Conservation (phyloP, 2,888 invertebrate genomes). For the Hirtodrosophila confusa region DNA sequence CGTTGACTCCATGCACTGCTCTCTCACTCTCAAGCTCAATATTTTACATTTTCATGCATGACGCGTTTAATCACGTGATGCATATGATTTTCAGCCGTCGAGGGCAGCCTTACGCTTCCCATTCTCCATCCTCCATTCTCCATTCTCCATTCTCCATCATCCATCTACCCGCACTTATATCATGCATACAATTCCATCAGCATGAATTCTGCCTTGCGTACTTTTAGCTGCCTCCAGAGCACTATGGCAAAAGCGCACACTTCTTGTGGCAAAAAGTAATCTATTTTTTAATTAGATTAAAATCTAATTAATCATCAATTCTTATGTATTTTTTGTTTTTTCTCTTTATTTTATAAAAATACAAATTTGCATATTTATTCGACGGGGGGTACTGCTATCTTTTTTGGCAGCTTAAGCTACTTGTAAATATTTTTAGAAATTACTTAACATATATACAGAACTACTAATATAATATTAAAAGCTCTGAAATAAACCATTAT, state of each 20-base stretch:
- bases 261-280: not conserved
- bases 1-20: slow-evolving; percentile 41
- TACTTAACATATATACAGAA: too few relatives aligned
- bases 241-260: not conserved
- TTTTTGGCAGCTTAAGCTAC: too few relatives aligned
- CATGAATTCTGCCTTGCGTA: slow-evolving; percentile 80
- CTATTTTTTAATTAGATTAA: too few relatives aligned
- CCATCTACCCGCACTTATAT: slow-evolving; percentile 28
- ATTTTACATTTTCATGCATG: slow-evolving; percentile 82
- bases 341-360: too few relatives aligned
- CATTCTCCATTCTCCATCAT: slow-evolving; percentile 4
- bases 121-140: slow-evolving; percentile 9
- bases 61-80: slow-evolving; percentile 82
- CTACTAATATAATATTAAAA: too few relatives aligned
- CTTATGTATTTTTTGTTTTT: too few relatives aligned
- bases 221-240: slow-evolving; percentile 43
- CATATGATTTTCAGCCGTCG: slow-evolving; percentile 77
- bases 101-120: slow-evolving; percentile 35
- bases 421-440: too few relatives aligned
- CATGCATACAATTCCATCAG: slow-evolving; percentile 77
- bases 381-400: too few relatives aligned
- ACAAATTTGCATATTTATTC: too few relatives aligned
- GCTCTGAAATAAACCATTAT: too few relatives aligned
- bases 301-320: too few relatives aligned
- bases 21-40: slow-evolving; percentile 51